Conservation (phyloP, 2,888 invertebrate species). For the Tetanocera ferruginea region DNA sequence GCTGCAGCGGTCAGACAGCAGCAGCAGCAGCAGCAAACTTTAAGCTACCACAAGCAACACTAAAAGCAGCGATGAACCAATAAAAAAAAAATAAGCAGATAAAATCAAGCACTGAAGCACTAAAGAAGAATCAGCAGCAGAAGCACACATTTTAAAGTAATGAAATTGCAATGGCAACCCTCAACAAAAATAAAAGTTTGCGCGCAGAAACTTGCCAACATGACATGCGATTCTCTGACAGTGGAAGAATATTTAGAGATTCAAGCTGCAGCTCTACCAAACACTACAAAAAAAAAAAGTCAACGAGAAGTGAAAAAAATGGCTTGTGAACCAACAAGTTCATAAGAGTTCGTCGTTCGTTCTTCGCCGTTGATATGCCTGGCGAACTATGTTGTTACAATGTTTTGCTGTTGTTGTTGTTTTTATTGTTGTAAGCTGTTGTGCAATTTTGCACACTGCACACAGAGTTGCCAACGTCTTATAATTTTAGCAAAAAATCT, state of each 20-base stretch:
- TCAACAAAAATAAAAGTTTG: background rate
- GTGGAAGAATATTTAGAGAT: background rate
- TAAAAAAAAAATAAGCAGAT: no score
- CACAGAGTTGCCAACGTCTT: background rate
- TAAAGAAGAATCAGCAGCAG: background rate
- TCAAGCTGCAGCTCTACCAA: no score
- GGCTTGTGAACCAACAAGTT: no score
- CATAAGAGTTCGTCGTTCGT: no score
- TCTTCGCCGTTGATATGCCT: no score
- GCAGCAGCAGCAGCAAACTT: background rate
- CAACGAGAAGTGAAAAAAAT: no score
- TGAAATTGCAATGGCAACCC: constrained; percentile 15
- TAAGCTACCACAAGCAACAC: no score
- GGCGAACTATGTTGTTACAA: no score
- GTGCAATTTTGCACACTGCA: background rate
- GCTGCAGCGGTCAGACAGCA: constrained; percentile 11
- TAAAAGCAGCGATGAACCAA: no score
- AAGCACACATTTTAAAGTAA: background rate
- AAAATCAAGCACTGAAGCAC: background rate
- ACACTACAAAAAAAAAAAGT: no score
- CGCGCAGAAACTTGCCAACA: background rate
- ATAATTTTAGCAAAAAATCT: background rate
- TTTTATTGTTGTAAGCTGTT: no score
- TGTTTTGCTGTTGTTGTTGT: no score
- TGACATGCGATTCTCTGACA: constrained; percentile 12